phyloP scores from a whole-genome alignment of 2,113 vertebrate species.

The Pterophyllum scalare region DNA sequence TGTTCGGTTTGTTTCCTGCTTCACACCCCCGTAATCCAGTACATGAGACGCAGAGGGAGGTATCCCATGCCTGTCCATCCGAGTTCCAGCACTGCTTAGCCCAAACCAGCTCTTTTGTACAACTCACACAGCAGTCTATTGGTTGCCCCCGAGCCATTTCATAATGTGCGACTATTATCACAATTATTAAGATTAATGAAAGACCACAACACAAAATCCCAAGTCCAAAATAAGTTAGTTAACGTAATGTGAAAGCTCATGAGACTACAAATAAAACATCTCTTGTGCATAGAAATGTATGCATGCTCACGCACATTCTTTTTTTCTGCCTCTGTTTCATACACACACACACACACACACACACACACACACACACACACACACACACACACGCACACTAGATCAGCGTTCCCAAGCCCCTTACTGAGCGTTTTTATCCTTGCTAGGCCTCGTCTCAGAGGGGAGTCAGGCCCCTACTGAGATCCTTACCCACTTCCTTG shows the following conservation, averaged over 20 bases:
- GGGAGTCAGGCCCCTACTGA: slow-evolving; percentile 80
- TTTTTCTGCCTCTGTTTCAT: slow-evolving; percentile 35
- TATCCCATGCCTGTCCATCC: slow-evolving; percentile 79
- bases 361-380: slow-evolving; percentile 48
- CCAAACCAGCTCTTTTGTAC: slow-evolving; percentile 70
- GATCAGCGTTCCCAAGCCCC: slow-evolving; percentile 74
- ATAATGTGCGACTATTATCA: slow-evolving; percentile 53
- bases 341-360: slow-evolving; percentile 41
- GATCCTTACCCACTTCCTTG: slow-evolving; percentile 74
- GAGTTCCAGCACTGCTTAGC: slow-evolving; percentile 68
- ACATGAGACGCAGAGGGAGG: slow-evolving; percentile 80
- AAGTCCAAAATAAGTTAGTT: slow-evolving; percentile 9
- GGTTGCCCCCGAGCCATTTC: slow-evolving; percentile 55
- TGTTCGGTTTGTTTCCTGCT: slow-evolving; percentile 81
- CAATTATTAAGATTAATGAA: slow-evolving; percentile 42
- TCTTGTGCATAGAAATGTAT: slow-evolving; percentile 13
- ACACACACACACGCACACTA: slow-evolving; percentile 49
- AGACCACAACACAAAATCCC: not conserved
- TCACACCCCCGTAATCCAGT: slow-evolving; percentile 78
- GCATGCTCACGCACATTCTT: slow-evolving; percentile 19
- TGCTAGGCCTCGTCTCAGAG: slow-evolving; percentile 74
- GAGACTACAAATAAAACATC: slow-evolving; percentile 34
- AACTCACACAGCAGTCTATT: slow-evolving; percentile 57
- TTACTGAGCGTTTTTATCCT: slow-evolving; percentile 78
- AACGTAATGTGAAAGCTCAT: slow-evolving; percentile 1